Evolutionary conservation across 2,888 invertebrate genomes (phyloP).

Genomic region (Germaria angustata): DNA sequence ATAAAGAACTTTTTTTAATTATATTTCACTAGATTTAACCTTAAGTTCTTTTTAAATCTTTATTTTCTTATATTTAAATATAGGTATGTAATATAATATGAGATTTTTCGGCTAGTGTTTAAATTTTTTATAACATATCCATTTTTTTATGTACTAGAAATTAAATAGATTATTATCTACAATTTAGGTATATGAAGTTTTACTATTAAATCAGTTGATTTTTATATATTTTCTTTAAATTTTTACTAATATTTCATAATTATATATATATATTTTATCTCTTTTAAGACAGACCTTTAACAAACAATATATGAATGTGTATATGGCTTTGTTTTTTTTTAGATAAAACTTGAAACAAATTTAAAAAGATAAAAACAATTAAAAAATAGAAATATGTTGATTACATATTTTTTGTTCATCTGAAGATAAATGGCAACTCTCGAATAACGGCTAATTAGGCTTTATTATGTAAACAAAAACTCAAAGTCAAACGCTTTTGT

Average conservation of each 20-base stretch:
- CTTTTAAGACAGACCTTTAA: conserved; percentile 59
- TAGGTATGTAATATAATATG: conserved; percentile 42
- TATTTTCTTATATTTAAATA: conserved; percentile 59
- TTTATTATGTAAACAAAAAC: too few species aligned
- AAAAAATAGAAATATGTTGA: neutral
- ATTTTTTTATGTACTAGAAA: conserved; percentile 60
- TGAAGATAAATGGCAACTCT: conserved; percentile 57
- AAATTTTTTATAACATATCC: conserved; percentile 60
- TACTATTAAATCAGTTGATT: conserved; percentile 48
- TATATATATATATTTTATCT: conserved; percentile 29
- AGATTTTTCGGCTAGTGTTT: conserved; percentile 65
- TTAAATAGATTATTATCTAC: conserved; percentile 64
- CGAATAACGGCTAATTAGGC: too few species aligned
- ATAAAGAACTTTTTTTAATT: conserved; percentile 51
- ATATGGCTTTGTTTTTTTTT: neutral
- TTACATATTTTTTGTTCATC: neutral
- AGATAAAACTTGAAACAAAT: conserved; percentile 2
- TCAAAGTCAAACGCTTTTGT: too few species aligned
- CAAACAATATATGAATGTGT: conserved; percentile 37
- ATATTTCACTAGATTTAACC: conserved; percentile 53
- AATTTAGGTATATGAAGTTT: conserved; percentile 59
- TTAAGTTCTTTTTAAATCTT: conserved; percentile 35
- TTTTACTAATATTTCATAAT: conserved; percentile 48
- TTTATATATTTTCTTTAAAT: conserved; percentile 40
- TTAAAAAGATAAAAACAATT: too few species aligned